Evolutionary conservation across 2,888 invertebrate genomes (phyloP).

Genomic region (Dermolepida albohirtum): DNA sequence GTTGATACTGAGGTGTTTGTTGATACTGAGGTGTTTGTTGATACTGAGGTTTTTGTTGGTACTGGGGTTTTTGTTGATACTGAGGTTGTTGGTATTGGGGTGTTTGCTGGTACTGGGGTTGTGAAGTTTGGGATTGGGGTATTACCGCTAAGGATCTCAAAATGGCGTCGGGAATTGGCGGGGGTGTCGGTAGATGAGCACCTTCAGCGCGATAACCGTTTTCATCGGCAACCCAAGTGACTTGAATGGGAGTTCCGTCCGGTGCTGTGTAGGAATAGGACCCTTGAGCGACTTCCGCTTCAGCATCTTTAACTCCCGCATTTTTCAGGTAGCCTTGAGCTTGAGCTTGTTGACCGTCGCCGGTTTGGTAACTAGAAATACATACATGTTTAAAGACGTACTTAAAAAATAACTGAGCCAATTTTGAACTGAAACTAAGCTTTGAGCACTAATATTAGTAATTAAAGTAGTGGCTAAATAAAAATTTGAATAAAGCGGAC

Average conservation of each 20-base stretch:
- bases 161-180: constrained; percentile 79
- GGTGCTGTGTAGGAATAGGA: constrained; percentile 81
- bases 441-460: no score
- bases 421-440: no score
- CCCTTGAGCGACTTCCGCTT: constrained; percentile 81
- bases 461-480: no score
- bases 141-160: constrained; percentile 67
- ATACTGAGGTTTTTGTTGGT: constrained; percentile 12
- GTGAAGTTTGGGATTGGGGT: constrained; percentile 50
- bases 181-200: constrained; percentile 81
- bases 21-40: constrained; percentile 15
- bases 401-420: no score
- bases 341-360: constrained; percentile 83
- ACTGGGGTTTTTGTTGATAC: constrained; percentile 22
- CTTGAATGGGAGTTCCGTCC: constrained; percentile 77
- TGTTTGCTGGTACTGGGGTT: constrained; percentile 31
- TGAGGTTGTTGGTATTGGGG: constrained; percentile 19
- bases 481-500: no score
- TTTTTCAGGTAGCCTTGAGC: constrained; percentile 82
- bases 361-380: constrained; percentile 74
- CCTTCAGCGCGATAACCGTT: constrained; percentile 83
- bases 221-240: constrained; percentile 81
- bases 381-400: no score
- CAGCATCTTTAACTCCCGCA: constrained; percentile 74
- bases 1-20: constrained; percentile 30